phyloP scores from a whole-genome alignment of 2,888 invertebrate species.

The Dugesia japonica region DNA sequence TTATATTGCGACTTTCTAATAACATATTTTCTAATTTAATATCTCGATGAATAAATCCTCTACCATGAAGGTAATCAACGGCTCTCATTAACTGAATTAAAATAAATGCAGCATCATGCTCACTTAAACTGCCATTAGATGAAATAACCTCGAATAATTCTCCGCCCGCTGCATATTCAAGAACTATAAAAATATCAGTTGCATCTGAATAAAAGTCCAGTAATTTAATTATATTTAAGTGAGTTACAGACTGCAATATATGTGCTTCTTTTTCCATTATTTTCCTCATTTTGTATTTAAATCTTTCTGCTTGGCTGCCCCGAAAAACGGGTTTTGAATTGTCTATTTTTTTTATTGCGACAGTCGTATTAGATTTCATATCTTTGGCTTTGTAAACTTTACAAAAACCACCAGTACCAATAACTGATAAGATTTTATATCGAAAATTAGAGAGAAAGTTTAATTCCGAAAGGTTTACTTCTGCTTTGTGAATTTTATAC shows the following conservation, averaged over 20 bases:
- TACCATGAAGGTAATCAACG: constrained; percentile 23
- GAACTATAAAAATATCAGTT: constrained; percentile 20
- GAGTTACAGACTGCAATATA: constrained; percentile 16
- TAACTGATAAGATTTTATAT: no score
- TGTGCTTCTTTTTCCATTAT: not conserved
- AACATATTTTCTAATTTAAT: constrained; percentile 30
- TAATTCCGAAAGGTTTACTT: no score
- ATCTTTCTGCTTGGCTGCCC: no score
- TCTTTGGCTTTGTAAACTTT: no score
- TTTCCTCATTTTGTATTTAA: constrained; percentile 13
- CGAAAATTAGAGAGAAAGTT: no score
- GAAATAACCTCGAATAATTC: constrained; percentile 27
- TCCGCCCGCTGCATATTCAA: constrained; percentile 25
- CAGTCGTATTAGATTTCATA: no score
- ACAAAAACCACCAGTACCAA: no score
- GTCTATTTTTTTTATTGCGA: no score
- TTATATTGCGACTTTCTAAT: not conserved
- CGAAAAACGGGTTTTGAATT: no score
- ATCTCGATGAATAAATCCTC: constrained; percentile 29
- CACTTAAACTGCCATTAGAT: not conserved
- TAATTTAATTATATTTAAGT: constrained; percentile 30
- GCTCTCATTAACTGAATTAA: constrained; percentile 22
- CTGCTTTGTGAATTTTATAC: no score
- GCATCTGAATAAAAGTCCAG: constrained; percentile 23
- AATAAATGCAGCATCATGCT: constrained; percentile 17